These are phyloP conservation scores for Leucophora obtusa DNA, from an alignment of 2,888 invertebrate species.

Conservation along the genomic window DNA sequence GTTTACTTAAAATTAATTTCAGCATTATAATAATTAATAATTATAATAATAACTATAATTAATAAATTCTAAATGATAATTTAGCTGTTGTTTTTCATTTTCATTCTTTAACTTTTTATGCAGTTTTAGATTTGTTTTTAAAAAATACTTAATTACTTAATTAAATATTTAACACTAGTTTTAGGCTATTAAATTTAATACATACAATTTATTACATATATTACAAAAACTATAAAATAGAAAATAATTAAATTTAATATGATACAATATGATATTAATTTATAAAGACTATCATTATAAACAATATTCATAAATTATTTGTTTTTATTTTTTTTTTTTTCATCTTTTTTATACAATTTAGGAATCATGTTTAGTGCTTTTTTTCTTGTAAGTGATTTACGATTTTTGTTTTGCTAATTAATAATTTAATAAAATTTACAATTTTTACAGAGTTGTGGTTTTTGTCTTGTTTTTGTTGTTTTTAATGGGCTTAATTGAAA, in stretches of 20 bases:
- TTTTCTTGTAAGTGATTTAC: conserved; percentile 2
- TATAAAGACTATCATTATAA: conserved; percentile 34
- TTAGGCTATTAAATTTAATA: neutral
- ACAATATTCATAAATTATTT: conserved; percentile 43
- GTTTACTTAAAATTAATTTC: conserved; percentile 53
- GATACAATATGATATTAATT: neutral
- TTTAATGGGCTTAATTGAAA: too few relatives aligned
- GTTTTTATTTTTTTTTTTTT: conserved; percentile 16
- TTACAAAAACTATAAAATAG: conserved; percentile 23
- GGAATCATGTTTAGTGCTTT: conserved; percentile 61
- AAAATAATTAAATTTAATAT: neutral
- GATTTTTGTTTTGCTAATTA: conserved; percentile 13
- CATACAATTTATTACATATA: conserved; percentile 13
- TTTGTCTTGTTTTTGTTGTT: neutral
- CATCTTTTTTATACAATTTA: conserved; percentile 46
- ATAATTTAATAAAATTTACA: conserved; percentile 33
- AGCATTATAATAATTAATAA: conserved; percentile 48
- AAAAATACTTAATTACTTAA: conserved; percentile 21
- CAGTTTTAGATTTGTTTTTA: neutral
- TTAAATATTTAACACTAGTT: conserved; percentile 3
- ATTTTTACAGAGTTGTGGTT: conserved; percentile 37
- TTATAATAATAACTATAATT: conserved; percentile 39
- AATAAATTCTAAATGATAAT: conserved; percentile 54
- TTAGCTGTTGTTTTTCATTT: conserved; percentile 16
- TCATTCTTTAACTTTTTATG: neutral